Evolutionary conservation across 1,140 invertebrate species (phyloP), one percentile per base, ranked within the genome.

Genomic region (Tenebrio molitor): DNA sequence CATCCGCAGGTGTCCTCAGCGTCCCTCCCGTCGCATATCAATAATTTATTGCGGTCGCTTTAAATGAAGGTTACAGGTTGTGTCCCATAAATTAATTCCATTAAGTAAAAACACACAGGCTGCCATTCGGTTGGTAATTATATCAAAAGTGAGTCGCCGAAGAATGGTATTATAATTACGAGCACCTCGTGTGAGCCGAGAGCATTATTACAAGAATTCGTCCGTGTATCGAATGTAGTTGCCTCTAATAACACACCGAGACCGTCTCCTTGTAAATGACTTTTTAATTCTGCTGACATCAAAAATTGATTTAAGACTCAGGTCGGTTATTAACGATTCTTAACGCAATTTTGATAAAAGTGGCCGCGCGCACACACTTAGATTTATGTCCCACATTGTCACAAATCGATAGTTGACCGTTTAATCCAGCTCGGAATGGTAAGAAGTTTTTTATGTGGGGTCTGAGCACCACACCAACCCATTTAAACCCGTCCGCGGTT

Each of bases 41-140:
- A 29, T 14, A 58, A 58, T 58, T 58, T 58, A 58, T 58, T 25
- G 50, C 50, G 14, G 50, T 58, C 29, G n/a, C 7, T 58, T 5
- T n/a, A 14, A 29, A 58, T 58, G 50, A 29, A 58, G 50, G 50
- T 58, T 58, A 58, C 50, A 58, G 50, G 50, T 58, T 58, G 29
- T 58, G 50, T 58, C 50, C 50, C 50, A 58, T 58, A 58, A 58
- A 58, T 58, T 58, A 58, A 58, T 58, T 58, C 50, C 50, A 29
- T 58, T 29, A 29, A 58, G 8, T 29, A 58, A 58, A 58, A 58
- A 58, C 50, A 58, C 50, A 58, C 29, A 58, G 10, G n/a, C 21
- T 58, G 5, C 1, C 50, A 14, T n/a, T 23, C 50, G 29, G n/a
- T n/a, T 58, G 25, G 50, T 58, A 58, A 58, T 58, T 58, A 58